Evolutionary conservation across 2,797 vertebrate species (phyloP).

Genomic region (Poecilia velifera): DNA sequence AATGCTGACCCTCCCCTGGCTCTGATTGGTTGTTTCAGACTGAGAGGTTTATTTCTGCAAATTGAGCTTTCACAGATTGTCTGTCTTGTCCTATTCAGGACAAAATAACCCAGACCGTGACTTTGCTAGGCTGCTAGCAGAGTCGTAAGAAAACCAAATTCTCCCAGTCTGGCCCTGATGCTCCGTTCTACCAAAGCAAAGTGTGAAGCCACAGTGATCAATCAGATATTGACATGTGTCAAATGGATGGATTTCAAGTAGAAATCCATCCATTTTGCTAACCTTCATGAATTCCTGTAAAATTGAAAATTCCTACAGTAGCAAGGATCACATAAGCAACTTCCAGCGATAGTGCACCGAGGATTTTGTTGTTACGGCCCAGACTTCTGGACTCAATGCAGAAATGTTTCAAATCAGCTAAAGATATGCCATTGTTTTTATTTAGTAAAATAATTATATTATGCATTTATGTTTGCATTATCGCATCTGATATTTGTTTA

Average conservation of each 20-base stretch:
- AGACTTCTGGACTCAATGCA: not conserved
- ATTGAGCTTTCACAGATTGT: no score
- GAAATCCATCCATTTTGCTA: not conserved
- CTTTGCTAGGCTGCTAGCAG: not conserved
- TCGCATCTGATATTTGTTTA: not conserved
- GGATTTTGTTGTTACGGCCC: not conserved
- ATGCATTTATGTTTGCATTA: not conserved
- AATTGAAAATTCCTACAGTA: not conserved
- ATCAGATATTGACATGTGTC: no score
- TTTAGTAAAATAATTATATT: not conserved
- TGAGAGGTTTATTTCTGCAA: no score
- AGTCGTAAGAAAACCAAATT: no score
- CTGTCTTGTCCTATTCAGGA: no score
- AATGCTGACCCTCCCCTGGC: no score
- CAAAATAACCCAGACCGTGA: not conserved
- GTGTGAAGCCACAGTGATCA: no score
- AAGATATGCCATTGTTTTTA: not conserved
- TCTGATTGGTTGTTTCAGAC: no score
- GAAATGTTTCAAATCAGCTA: not conserved
- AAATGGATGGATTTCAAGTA: not conserved
- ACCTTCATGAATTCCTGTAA: not conserved
- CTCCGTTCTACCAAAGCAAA: no score
- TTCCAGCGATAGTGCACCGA: not conserved
- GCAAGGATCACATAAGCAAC: not conserved
- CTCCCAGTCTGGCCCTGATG: no score